phyloP scores from a whole-genome alignment of 2,113 vertebrate species.

The Misgurnus anguillicaudatus region DNA sequence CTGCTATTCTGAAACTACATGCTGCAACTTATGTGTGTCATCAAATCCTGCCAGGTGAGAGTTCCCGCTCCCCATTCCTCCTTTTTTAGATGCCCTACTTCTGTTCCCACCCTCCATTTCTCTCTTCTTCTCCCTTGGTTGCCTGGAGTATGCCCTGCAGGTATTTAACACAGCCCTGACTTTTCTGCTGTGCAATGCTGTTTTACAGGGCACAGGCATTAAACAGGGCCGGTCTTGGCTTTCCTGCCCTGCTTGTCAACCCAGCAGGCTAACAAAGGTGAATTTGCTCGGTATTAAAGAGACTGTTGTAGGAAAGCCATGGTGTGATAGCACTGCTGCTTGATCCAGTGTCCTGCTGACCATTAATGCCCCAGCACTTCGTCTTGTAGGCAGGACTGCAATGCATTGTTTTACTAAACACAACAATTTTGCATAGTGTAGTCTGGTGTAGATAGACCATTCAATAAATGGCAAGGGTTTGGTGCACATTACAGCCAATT shows the following conservation, averaged over 20 bases:
- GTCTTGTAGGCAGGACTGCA: not conserved
- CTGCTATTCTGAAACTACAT: not conserved
- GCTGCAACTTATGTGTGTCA: conserved; percentile 35
- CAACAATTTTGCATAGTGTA: not conserved
- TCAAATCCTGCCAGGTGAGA: conserved; percentile 43
- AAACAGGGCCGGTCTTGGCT: conserved; percentile 31
- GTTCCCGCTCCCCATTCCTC: conserved; percentile 26
- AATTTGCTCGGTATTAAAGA: conserved; percentile 30
- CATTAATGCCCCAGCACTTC: conserved; percentile 3
- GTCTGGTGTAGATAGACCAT: not conserved
- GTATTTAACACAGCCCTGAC: conserved; percentile 40
- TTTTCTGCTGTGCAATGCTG: conserved; percentile 39
- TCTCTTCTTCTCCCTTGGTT: conserved; percentile 37
- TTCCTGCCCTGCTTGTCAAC: conserved; percentile 40
- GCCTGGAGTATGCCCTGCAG: conserved; percentile 36
- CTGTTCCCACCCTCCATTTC: conserved; percentile 15
- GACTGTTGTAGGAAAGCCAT: conserved; percentile 10
- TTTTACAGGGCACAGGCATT: conserved; percentile 30
- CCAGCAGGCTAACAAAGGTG: conserved; percentile 41
- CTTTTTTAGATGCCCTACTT: conserved; percentile 51
- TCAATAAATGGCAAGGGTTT: not conserved
- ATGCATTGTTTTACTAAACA: not conserved
- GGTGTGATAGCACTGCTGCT: not conserved
- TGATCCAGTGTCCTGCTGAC: not conserved
- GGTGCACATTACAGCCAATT: no score